phyloP scores from a whole-genome alignment of 2,888 invertebrate genomes.

The Acronicta aceris region DNA sequence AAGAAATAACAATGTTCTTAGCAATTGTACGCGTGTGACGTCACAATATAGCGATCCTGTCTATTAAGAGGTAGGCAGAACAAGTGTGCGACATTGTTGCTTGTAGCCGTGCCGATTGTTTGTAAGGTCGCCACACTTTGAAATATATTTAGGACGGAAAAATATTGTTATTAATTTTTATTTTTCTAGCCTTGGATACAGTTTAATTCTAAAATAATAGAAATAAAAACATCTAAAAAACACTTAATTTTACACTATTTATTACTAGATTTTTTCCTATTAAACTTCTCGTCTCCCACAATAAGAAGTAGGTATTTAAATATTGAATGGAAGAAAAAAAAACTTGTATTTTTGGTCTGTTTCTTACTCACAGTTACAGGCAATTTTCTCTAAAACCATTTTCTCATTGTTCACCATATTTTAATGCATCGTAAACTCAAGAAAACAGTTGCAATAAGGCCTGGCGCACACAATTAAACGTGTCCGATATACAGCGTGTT shows the following conservation, averaged over 20 bases:
- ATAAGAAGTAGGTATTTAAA: no score
- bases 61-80: conserved; percentile 42
- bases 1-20: conserved; percentile 39
- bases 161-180: no score
- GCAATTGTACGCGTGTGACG: conserved; percentile 38
- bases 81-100: conserved; percentile 44
- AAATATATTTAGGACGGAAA: neutral
- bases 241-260: no score
- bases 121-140: conserved; percentile 20
- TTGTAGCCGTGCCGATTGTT: conserved; percentile 22
- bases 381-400: neutral
- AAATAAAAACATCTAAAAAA: no score
- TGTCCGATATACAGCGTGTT: conserved; percentile 55
- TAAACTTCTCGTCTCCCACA: no score
- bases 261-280: no score
- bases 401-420: neutral
- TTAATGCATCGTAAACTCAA: neutral
- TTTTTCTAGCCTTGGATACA: no score
- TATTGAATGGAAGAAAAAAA: no score
- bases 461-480: conserved; percentile 38
- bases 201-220: no score
- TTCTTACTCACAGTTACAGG: neutral
- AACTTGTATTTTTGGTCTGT: no score
- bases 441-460: conserved; percentile 2
- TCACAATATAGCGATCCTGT: conserved; percentile 42